Evolutionary conservation across 2,113 vertebrate species (phyloP), one percentile per base, ranked within the genome.

Genomic region (Stictonetta naevosa): DNA sequence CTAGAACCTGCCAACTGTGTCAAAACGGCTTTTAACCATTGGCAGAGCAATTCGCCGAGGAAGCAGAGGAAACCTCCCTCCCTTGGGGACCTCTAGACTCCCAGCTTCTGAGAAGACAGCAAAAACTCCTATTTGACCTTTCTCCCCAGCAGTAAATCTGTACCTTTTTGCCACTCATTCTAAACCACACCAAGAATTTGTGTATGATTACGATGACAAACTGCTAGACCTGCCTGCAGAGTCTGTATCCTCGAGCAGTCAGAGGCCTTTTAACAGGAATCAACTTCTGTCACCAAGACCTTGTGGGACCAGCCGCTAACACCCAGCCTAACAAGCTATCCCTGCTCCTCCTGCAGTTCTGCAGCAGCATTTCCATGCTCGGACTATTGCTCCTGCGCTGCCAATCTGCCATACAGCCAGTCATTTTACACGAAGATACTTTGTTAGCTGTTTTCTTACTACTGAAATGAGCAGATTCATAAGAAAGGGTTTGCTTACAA

Each of bases 1-100:
- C 17, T 42, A 29, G 22, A 62, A 71, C 33, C 40, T 1, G 42
- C 8, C 48, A 78, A 74, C 21, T 10, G 17, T 17, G 4, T 0
- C 46, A 11, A 81, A 75, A 67, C 25, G 19, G 5, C 25, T 85
- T 88, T 50, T 69, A 86, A 67, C 11, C n/a, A 26, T 0, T 50
- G 60, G 15, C 29, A 71, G 34, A 88, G n/a, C 25, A 74, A 74
- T 60, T 42, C 18, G 64, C 26, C 3, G 3, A 38, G 22, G 21
- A 87, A 80, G 67, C 33, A 80, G 7, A 69, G 23, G 48, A 85
- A 90, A 73, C 16, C 8, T n/a, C 66, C 56, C 4, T 60, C 17
- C 18, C 11, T 16, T 31, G 52, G 17, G 38, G 44, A 78, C 21
- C 42, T 75, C 29, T 44, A 48, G 36, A 85, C 29, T 48, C 52